phyloP scores from a whole-genome alignment of 2,888 invertebrate species.

The Salticus scenicus region DNA sequence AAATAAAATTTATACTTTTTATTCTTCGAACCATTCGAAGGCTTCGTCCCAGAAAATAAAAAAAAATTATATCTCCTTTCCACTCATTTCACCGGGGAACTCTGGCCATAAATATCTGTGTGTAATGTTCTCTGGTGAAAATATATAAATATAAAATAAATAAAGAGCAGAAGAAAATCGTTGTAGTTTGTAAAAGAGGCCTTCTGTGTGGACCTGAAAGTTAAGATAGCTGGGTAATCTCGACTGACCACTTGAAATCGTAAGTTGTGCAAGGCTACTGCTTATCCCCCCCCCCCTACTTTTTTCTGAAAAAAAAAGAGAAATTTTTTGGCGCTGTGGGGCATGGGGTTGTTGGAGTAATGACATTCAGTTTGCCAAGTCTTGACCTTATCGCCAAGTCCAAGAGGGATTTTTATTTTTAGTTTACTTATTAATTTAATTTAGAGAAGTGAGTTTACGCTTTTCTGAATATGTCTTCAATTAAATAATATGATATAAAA shows the following conservation, averaged over 20 bases:
- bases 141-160: constrained; percentile 46
- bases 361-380: constrained; percentile 6
- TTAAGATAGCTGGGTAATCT: constrained; percentile 64
- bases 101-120: constrained; percentile 58
- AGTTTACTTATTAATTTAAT: not conserved
- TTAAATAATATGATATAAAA: too few relatives aligned
- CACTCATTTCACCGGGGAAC: constrained; percentile 63
- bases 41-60: constrained; percentile 38
- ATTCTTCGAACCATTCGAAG: constrained; percentile 5
- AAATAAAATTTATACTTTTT: constrained; percentile 67
- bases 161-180: constrained; percentile 39
- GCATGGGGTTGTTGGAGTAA: constrained; percentile 32
- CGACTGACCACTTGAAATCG: constrained; percentile 61
- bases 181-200: constrained; percentile 62
- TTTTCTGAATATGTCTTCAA: not conserved
- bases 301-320: constrained; percentile 10
- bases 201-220: constrained; percentile 32
- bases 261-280: constrained; percentile 24
- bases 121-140: constrained; percentile 47
- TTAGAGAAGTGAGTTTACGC: not conserved
- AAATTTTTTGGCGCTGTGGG: constrained; percentile 23
- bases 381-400: not conserved
- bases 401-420: not conserved
- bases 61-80: constrained; percentile 68
- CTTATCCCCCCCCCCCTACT: not conserved